Evolutionary conservation across 1,140 invertebrate species (phyloP).

Genomic region (Drosophila eugracilis): DNA sequence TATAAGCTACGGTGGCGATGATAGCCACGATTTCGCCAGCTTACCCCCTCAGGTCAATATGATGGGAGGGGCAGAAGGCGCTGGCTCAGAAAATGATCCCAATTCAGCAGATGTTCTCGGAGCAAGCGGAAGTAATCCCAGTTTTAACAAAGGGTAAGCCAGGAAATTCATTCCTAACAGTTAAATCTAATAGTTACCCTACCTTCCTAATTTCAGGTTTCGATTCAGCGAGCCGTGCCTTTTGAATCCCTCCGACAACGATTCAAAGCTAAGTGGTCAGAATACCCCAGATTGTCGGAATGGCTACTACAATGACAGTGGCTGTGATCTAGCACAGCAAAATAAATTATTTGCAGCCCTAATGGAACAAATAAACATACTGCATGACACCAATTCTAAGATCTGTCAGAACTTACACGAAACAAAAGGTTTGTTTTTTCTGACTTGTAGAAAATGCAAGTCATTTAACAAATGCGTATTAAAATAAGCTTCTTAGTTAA

Average conservation of each 20-base stretch:
- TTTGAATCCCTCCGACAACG: conserved; percentile 81
- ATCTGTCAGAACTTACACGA: conserved; percentile 84
- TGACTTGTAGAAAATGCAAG: too few species aligned
- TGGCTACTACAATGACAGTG: conserved; percentile 53
- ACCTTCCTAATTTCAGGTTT: conserved; percentile 52
- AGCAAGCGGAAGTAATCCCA: conserved; percentile 78
- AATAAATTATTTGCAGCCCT: conserved; percentile 79
- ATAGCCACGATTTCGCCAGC: conserved; percentile 76
- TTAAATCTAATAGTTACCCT: neutral
- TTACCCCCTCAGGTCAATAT: conserved; percentile 80
- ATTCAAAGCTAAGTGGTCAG: conserved; percentile 80
- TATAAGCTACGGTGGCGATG: conserved; percentile 60
- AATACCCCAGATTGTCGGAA: conserved; percentile 77
- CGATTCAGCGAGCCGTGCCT: conserved; percentile 84
- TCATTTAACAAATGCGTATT: too few species aligned
- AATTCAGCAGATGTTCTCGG: conserved; percentile 81
- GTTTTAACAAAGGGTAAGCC: conserved; percentile 71
- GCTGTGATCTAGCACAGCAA: conserved; percentile 60
- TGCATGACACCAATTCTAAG: conserved; percentile 84
- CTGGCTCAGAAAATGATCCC: conserved; percentile 69
- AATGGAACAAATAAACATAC: conserved; percentile 83
- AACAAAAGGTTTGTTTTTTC: conserved; percentile 77
- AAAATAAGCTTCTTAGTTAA: conserved; percentile 12
- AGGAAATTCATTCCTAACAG: neutral
- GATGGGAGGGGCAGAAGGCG: conserved; percentile 50